Evolutionary conservation across 2,113 vertebrate genomes (phyloP).

Genomic region (Elaphurus davidianus): DNA sequence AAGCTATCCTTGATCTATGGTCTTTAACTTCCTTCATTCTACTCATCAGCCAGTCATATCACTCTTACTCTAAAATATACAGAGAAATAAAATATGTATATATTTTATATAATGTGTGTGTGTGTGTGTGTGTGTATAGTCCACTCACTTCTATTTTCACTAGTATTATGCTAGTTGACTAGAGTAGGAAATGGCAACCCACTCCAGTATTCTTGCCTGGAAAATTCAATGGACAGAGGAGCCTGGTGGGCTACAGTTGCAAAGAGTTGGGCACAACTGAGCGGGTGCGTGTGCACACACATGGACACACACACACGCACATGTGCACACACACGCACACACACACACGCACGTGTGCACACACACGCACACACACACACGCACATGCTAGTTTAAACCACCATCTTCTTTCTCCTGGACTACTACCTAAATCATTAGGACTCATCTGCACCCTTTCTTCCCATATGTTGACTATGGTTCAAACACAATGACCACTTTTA

Average conservation of each 20-base stretch:
- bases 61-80: neutral
- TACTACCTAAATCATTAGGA: neutral
- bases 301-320: no score
- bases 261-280: neutral
- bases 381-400: neutral
- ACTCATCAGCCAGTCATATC: neutral
- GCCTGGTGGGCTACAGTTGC: neutral
- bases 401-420: neutral
- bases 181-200: neutral
- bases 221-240: neutral
- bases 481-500: neutral
- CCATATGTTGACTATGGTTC: neutral
- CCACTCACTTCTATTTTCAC: neutral
- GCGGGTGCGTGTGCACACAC: fast-evolving
- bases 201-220: neutral
- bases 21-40: neutral
- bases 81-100: neutral
- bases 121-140: neutral
- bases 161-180: neutral
- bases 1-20: neutral
- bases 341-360: neutral
- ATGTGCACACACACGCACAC: neutral
- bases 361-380: neutral
- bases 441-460: neutral
- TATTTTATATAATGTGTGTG: neutral